Evolutionary conservation across 1,140 invertebrate species (phyloP).

Genomic region (Ceratina australensis): DNA sequence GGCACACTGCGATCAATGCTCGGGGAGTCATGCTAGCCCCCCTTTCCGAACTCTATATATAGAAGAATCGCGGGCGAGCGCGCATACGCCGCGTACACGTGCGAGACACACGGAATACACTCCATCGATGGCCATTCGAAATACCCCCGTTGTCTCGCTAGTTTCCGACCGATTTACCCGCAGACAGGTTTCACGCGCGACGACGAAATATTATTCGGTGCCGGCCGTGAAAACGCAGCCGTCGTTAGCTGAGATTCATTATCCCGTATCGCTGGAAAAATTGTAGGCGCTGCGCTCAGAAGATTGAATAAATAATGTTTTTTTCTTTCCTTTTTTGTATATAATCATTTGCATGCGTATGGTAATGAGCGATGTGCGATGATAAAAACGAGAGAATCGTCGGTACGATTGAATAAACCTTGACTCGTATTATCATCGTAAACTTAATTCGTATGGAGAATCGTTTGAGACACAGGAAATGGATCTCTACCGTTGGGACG

Average conservation of each 20-base stretch:
- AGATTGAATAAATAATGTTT: neutral
- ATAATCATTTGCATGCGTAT: too few relatives aligned
- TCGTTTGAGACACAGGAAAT: too few relatives aligned
- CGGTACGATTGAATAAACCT: too few relatives aligned
- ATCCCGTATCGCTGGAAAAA: too few relatives aligned
- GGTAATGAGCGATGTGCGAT: too few relatives aligned
- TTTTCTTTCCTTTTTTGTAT: too few relatives aligned
- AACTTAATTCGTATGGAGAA: too few relatives aligned
- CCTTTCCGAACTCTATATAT: slow-evolving; percentile 60
- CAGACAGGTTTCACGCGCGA: neutral
- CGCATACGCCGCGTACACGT: neutral
- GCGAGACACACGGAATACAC: neutral
- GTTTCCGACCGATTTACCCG: slow-evolving; percentile 34
- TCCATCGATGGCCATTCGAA: slow-evolving; percentile 32
- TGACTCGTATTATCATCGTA: too few relatives aligned
- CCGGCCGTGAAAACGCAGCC: too few relatives aligned
- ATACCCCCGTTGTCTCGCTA: slow-evolving; percentile 23
- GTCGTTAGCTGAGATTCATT: neutral
- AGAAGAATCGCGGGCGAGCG: slow-evolving; percentile 49
- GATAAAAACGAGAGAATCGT: too few relatives aligned
- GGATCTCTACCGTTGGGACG: too few relatives aligned
- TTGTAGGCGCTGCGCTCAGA: too few relatives aligned
- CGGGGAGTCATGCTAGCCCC: slow-evolving; percentile 72
- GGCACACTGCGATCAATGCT: slow-evolving; percentile 76
- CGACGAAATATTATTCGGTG: slow-evolving; percentile 1